phyloP scores from a whole-genome alignment of 2,888 invertebrate genomes.

The Achlya flavicornis region DNA sequence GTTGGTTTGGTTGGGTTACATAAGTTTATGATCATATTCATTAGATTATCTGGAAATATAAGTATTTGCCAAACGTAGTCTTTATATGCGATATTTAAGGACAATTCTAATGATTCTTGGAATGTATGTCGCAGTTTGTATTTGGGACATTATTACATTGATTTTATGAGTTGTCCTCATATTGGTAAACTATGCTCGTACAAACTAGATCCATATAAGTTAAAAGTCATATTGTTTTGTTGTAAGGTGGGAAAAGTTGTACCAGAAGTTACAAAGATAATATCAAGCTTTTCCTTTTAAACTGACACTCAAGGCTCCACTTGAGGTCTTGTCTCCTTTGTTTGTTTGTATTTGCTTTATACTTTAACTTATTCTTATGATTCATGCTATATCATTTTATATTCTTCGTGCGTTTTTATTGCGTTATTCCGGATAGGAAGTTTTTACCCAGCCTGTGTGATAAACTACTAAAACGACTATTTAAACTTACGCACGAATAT shows the following conservation, averaged over 20 bases:
- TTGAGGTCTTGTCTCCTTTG: slow-evolving; percentile 2
- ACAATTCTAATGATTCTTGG: no score
- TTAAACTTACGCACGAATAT: no score
- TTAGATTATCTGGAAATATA: no score
- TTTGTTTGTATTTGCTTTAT: background rate
- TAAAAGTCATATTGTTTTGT: background rate
- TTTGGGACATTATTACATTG: no score
- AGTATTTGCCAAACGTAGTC: no score
- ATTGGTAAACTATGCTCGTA: background rate
- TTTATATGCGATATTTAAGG: no score
- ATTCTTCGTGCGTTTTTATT: background rate
- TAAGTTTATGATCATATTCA: no score
- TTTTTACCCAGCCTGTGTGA: no score
- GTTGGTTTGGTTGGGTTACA: no score
- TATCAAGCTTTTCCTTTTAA: slow-evolving; percentile 6
- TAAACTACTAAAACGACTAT: no score
- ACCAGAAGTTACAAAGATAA: slow-evolving; percentile 5
- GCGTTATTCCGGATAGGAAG: background rate
- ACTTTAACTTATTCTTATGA: background rate
- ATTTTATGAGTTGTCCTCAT: no score
- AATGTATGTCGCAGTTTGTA: no score
- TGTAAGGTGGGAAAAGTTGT: background rate
- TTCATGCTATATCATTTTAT: background rate
- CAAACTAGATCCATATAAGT: background rate
- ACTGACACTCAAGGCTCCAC: background rate